phyloP scores from a whole-genome alignment of 1,140 invertebrate species.

The Geopemphigus sp. region DNA sequence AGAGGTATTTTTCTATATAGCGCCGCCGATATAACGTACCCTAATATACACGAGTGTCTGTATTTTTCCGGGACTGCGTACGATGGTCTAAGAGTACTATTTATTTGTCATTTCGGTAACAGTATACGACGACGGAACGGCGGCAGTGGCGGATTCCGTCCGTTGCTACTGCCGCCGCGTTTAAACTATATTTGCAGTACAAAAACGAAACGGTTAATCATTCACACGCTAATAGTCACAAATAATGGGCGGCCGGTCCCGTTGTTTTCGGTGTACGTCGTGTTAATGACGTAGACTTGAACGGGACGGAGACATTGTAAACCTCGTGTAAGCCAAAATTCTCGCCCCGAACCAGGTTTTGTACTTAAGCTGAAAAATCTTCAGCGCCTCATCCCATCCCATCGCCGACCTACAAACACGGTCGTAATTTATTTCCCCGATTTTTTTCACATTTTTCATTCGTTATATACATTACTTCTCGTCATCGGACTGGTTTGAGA shows the following conservation, averaged over 20 bases:
- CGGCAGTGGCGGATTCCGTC: too few species aligned
- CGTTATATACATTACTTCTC: not conserved
- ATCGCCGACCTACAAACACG: not conserved
- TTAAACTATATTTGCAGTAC: not conserved
- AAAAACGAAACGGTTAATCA: slow-evolving; percentile 24
- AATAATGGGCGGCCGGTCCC: slow-evolving; percentile 21
- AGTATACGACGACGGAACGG: too few species aligned
- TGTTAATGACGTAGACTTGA: slow-evolving; percentile 41
- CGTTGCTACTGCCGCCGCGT: too few species aligned
- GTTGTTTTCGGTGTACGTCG: slow-evolving; percentile 11
- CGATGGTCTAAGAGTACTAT: too few species aligned
- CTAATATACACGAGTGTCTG: too few species aligned
- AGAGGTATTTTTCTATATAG: too few species aligned
- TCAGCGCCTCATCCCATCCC: not conserved
- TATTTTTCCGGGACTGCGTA: too few species aligned
- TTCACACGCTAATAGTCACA: slow-evolving; percentile 46
- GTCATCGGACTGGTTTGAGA: not conserved
- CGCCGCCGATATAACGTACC: too few species aligned
- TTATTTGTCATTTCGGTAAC: slow-evolving; percentile 33
- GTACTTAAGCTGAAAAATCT: slow-evolving; percentile 47
- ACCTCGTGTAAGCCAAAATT: slow-evolving; percentile 43
- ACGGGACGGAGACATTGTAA: slow-evolving; percentile 45
- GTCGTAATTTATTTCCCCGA: slow-evolving; percentile 12
- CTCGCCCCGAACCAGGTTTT: slow-evolving; percentile 40
- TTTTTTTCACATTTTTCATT: not conserved